A percentile compares a stretch with the other conserved stretches of the same genome.
These are phyloP conservation scores for Sciurus niger DNA, from an alignment of 2,113 vertebrate genomes.

Conservation along the genomic window DNA sequence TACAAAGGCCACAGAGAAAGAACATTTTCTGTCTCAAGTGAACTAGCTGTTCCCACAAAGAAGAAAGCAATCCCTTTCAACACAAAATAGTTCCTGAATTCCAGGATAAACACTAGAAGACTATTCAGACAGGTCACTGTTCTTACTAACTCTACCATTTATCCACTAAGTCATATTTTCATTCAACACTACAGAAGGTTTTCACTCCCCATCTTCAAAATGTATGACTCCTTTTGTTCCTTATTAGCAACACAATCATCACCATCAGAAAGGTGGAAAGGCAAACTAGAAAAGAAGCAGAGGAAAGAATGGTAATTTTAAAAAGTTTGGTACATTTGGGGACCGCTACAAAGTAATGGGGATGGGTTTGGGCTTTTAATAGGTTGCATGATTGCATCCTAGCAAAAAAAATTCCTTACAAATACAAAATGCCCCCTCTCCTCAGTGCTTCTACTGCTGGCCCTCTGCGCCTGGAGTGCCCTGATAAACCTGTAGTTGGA, in stretches of 20 bases:
- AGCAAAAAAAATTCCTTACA: conserved; percentile 26
- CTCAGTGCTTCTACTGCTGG: background rate
- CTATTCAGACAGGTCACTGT: background rate
- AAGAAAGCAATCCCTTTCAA: conserved; percentile 37
- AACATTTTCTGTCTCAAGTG: conserved; percentile 21
- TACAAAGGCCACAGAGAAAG: background rate
- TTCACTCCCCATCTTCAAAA: background rate
- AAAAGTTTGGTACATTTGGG: background rate
- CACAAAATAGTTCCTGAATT: conserved; percentile 29
- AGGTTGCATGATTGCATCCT: background rate
- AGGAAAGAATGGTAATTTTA: background rate
- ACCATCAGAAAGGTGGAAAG: conserved; percentile 5
- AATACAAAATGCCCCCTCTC: background rate
- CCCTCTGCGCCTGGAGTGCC: background rate
- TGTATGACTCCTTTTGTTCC: background rate
- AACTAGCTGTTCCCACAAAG: background rate
- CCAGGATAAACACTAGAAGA: background rate
- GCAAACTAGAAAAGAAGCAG: background rate
- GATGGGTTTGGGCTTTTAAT: background rate
- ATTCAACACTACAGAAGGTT: background rate
- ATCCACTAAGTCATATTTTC: conserved; percentile 56
- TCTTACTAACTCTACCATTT: background rate
- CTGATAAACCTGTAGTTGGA: background rate
- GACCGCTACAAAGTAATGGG: background rate
- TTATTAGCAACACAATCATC: background rate